Evolutionary conservation across 2,113 vertebrate genomes (phyloP), one percentile per base, ranked within the genome.

Genomic region (Struthio camelus): DNA sequence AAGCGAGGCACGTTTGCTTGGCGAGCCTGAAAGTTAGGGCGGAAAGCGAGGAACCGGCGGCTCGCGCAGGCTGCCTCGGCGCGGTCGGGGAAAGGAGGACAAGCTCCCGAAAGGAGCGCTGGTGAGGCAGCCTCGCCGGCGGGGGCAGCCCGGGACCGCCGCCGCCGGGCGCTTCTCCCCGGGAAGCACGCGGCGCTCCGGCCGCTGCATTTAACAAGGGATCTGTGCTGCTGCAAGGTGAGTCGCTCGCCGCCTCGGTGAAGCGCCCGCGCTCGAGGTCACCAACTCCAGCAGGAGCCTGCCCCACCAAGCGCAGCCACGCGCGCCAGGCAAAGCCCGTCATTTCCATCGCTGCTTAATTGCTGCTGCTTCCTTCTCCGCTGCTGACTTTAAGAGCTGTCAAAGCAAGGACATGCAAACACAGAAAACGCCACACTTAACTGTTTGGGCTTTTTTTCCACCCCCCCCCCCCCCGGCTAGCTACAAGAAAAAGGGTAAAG

Each of bases 191-290:
- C 38, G 23, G 78, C 28, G 30, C 46, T 80, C 44, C 13, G 11
- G 16, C 4, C 5, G n/a, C 36, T 30, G 46, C 28, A 56, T 56
- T 34, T 59, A n/a, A 73, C 44, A 61, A 2, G 4, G 51, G 69
- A 91, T 88, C 25, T 5, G 84, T 87, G 73, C 91, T 93, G 87
- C 94, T 95, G 95, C 96, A 97, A 97, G 96, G 96, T 97, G 95
- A 97, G 91, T 93, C 93, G 65, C 83, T 20, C 5, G 59, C 91
- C 93, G 89, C 82, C 84, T 22, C 90, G 77, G 66, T 1, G 16
- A 91, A 51, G 4, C 77, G 7, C 56, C 48, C 10, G 44, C 23
- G 59, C 87, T 64, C 80, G 84, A 97, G 94, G 97, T 95, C 97
- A 96, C 93, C 93, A 93, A 85, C 81, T 81, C 86, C 25, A 2